Conservation (phyloP, 2,797 vertebrate species). For the Paratrypauchen microcephalus region DNA sequence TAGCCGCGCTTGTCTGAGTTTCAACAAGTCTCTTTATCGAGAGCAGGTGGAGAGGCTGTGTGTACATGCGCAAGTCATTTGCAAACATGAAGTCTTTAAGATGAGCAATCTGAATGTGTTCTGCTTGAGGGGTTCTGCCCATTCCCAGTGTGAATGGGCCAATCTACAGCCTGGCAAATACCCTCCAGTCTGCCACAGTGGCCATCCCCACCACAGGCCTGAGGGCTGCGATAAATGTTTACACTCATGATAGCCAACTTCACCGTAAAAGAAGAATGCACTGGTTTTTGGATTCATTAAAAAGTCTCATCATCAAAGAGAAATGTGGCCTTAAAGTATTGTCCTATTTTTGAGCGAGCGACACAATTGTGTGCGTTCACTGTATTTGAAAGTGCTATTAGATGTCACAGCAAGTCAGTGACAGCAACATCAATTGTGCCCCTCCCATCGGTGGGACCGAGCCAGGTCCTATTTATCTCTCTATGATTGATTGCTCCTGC, state of each 20-base stretch:
- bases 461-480: constrained; percentile 63
- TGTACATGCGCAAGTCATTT: constrained; percentile 83
- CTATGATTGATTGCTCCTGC: constrained; percentile 73
- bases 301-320: constrained; percentile 51
- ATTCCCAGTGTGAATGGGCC: constrained; percentile 77
- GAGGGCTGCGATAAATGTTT: constrained; percentile 79
- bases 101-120: constrained; percentile 80
- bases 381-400: constrained; percentile 37
- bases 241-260: constrained; percentile 71
- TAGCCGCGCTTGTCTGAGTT: constrained; percentile 77
- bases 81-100: constrained; percentile 82
- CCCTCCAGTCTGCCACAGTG: constrained; percentile 71
- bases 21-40: constrained; percentile 83
- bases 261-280: constrained; percentile 60
- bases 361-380: constrained; percentile 15
- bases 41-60: constrained; percentile 75
- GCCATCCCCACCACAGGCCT: constrained; percentile 65
- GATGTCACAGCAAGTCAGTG: constrained; percentile 33
- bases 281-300: constrained; percentile 56
- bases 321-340: constrained; percentile 41
- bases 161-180: constrained; percentile 79
- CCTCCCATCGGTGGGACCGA: constrained; percentile 54
- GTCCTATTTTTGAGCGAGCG: constrained; percentile 31
- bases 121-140: constrained; percentile 82
- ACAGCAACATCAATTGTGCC: constrained; percentile 42